Evolutionary conservation across 1,140 invertebrate genomes (phyloP).

Genomic region (Thalassaphorura encarpata): DNA sequence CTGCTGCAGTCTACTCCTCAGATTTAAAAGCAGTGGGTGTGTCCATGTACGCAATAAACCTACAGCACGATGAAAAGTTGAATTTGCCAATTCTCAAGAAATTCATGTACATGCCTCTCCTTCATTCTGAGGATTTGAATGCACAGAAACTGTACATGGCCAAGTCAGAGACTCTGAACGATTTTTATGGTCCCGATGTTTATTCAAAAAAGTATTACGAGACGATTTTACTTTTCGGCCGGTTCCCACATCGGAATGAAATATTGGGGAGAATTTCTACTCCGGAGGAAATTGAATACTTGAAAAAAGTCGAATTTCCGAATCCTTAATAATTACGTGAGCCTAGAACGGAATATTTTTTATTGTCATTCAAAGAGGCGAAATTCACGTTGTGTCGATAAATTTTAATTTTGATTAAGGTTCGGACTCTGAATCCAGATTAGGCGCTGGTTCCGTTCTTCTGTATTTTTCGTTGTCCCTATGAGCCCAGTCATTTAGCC

Average conservation of each 20-base stretch:
- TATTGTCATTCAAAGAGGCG: no score
- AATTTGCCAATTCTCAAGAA: not conserved
- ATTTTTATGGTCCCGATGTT: no score
- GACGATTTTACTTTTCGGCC: not conserved
- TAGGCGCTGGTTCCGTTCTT: no score
- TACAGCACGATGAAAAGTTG: not conserved
- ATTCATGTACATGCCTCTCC: not conserved
- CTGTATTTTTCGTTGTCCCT: no score
- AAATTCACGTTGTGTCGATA: no score
- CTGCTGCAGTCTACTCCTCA: not conserved
- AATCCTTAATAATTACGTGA: no score
- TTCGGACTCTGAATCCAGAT: no score
- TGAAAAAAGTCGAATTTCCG: no score
- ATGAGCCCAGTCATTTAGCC: no score
- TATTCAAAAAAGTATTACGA: not conserved
- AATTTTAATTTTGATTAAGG: no score
- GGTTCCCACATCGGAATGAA: not conserved
- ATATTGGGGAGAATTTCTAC: not conserved
- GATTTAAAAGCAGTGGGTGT: not conserved
- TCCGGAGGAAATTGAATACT: not conserved
- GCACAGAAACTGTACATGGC: not conserved
- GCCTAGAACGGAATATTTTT: no score
- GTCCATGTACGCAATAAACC: not conserved
- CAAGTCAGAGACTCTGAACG: not conserved
- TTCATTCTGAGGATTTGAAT: not conserved